Percentiles rank a stretch among this genome's conserved stretches.
phyloP scores from a whole-genome alignment of 2,888 invertebrate species.

The Branchipolynoe longqiensis region DNA sequence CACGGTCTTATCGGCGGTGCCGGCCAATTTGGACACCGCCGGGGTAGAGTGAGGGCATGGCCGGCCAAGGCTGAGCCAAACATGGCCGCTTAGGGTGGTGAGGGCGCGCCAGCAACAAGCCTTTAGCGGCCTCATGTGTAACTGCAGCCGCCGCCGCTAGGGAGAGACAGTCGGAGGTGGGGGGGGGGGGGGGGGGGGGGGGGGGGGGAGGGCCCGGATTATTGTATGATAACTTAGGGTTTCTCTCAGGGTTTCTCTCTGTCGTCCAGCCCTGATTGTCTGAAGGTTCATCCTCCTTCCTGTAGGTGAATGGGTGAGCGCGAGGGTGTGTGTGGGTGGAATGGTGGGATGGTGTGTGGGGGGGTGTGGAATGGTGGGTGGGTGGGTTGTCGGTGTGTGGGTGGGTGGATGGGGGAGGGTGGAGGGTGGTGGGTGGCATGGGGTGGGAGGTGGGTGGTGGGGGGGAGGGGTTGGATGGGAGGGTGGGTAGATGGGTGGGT shows the following conservation, averaged over 20 bases:
- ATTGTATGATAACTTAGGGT: conserved; percentile 27
- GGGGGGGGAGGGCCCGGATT: not conserved
- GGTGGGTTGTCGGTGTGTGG: not conserved
- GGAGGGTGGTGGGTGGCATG: not conserved
- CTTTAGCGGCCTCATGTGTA: not conserved
- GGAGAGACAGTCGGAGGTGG: not conserved
- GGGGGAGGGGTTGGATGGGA: not conserved
- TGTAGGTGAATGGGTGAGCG: not conserved
- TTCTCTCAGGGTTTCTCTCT: too few species aligned
- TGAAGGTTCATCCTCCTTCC: not conserved
- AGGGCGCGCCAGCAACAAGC: not conserved
- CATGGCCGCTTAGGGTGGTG: too few species aligned
- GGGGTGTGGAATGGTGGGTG: not conserved
- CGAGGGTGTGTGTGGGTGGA: not conserved
- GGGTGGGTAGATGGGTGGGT: not conserved
- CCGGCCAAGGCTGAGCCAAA: too few species aligned
- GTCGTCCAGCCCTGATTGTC: too few species aligned
- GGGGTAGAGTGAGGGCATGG: too few species aligned
- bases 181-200: not conserved
- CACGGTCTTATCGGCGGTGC: conserved; percentile 32
- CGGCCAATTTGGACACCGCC: conserved; percentile 29
- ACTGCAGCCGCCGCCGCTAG: not conserved
- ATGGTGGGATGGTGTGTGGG: not conserved
- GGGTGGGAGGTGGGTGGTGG: not conserved
- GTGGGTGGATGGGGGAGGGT: not conserved